Percentiles rank a stretch among this genome's conserved stretches.
phyloP scores from a whole-genome alignment of 2,888 invertebrate species.

The Stenchaetothrips biformis region DNA sequence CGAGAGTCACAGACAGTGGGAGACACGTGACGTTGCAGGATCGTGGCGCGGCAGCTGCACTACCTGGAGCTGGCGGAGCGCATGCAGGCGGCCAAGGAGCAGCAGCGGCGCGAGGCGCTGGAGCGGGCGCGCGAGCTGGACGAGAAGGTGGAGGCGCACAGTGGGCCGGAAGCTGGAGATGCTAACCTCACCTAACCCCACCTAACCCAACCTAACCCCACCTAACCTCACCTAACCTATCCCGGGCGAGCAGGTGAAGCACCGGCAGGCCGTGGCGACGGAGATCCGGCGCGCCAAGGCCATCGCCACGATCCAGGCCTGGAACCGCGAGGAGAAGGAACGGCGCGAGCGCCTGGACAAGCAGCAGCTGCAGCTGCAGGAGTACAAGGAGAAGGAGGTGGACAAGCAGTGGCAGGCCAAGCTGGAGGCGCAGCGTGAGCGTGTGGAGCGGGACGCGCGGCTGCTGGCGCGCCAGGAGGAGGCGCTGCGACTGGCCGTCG shows the following conservation, averaged over 20 bases:
- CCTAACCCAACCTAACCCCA: too few species aligned
- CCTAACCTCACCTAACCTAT: too few species aligned
- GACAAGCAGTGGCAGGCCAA: background rate
- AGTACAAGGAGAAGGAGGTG: slow-evolving; percentile 12
- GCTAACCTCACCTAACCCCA: too few species aligned
- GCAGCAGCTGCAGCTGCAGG: slow-evolving; percentile 13
- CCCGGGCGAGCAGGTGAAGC: slow-evolving; percentile 6
- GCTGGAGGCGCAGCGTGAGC: background rate
- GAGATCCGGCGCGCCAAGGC: slow-evolving; percentile 1
- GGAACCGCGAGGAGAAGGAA: background rate
- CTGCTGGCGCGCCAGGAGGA: slow-evolving; percentile 9
- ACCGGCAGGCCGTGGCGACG: slow-evolving; percentile 1
- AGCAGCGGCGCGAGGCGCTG: background rate
- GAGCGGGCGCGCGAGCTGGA: background rate
- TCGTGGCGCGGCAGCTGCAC: slow-evolving; percentile 6
- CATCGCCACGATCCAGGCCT: slow-evolving; percentile 18
- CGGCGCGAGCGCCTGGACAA: background rate
- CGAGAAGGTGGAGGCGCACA: too few species aligned
- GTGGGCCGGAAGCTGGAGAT: too few species aligned
- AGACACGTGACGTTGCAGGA: background rate
- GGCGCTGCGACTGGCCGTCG: background rate
- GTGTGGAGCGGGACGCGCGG: background rate
- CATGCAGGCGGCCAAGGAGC: background rate
- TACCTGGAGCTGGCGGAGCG: slow-evolving; percentile 12
- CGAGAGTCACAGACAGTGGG: too few species aligned